Evolutionary conservation across 2,113 vertebrate genomes (phyloP), one percentile per base, ranked within the genome.

Genomic region (Speoplatyrhinus poulsoni): DNA sequence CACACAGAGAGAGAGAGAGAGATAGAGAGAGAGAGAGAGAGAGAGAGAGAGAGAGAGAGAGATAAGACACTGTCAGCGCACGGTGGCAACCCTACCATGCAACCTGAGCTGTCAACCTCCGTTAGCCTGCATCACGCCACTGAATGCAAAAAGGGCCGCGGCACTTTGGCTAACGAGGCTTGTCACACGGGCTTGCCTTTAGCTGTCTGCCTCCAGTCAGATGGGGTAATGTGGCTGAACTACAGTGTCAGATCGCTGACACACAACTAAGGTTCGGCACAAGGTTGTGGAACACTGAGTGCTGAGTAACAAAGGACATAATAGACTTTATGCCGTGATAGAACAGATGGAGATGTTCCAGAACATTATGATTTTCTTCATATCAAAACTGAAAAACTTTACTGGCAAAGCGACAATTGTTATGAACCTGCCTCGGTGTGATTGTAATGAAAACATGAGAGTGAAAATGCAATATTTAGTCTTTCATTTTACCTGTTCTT

Each of bases 401-500:
- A 41, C 36, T 41, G 36, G 36, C 36, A 41, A 5, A 41, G 7
- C 4, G 36, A 6, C 4, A 41, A 50, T 50, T 50, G 8, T 4
- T 50, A 50, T 9, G 48, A 50, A 50, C 2, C 12, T 50, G 48
- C 48, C 12, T 11, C 13, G 12, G 48, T 10, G 48, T 50, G 3
- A 50, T 41, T 41, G 36, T 41, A 41, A 41, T 41, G 36, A 6
- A 41, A 41, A 41, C 36, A 41, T 41, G 7, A 41, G 7, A 41
- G 36, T 26, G 26, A 26, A 3, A 26, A 26, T 26, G 26, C 26
- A 41, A 41, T 41, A 41, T 41, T 41, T 41, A 41, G 36, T 41
- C 36, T 41, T 41, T 41, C 36, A 32, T 46, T 84, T 94, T 91
- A 93, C 94, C 92, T 89, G 93, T 90, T 88, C 91, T 91, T 72